Evolutionary conservation across 2,113 vertebrate species (phyloP).

Genomic region (Siniperca knerii): DNA sequence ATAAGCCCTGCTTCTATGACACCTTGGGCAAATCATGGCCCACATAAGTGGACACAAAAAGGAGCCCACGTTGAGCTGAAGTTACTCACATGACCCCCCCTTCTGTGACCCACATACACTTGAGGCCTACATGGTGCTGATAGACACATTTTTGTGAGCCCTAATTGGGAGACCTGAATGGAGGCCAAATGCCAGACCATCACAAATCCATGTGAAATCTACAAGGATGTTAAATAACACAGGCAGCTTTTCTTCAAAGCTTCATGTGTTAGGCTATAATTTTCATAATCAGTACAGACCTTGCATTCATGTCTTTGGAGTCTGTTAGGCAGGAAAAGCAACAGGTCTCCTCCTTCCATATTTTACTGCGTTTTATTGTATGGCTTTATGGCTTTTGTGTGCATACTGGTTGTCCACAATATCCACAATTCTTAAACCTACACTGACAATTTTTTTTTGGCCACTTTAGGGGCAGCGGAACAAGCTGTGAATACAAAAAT

Average conservation of each 20-base stretch:
- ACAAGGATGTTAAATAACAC: neutral
- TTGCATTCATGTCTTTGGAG: neutral
- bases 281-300: neutral
- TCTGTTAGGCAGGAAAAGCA: neutral
- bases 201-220: neutral
- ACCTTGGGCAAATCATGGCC: neutral
- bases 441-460: neutral
- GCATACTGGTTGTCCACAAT: neutral
- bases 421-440: neutral
- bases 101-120: neutral
- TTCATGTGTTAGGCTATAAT: neutral
- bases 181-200: neutral
- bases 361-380: neutral
- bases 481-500: neutral
- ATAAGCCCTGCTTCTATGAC: neutral
- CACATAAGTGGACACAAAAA: neutral
- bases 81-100: neutral
- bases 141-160: neutral
- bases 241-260: neutral
- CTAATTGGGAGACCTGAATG: neutral
- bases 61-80: neutral
- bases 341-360: neutral
- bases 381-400: neutral
- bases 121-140: neutral
- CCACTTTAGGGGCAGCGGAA: neutral